phyloP scores from a whole-genome alignment of 2,888 invertebrate species.

The Drosophila longiperda region DNA sequence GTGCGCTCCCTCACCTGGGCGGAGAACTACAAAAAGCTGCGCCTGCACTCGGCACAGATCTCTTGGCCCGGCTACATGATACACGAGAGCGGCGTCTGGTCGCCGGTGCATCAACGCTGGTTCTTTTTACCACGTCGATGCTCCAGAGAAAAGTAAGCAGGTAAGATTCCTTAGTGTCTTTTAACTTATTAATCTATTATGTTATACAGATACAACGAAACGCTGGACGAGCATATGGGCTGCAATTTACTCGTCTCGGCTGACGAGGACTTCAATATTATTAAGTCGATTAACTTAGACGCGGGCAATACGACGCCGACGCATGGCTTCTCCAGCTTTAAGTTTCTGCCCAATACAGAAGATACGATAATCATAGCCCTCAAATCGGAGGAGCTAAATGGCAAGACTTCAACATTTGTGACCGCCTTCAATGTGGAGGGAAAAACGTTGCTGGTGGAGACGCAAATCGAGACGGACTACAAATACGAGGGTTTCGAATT shows the following conservation, averaged over 20 bases:
- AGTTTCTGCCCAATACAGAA: conserved; percentile 96
- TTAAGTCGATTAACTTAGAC: conserved; percentile 88
- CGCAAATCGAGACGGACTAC: conserved; percentile 89
- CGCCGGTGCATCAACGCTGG: conserved; percentile 93
- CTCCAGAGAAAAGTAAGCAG: conserved; percentile 88
- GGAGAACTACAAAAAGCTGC: conserved; percentile 90
- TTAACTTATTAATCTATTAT: not conserved
- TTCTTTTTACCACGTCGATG: conserved; percentile 97
- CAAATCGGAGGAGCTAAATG: conserved; percentile 96
- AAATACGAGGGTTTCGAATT: conserved; percentile 99
- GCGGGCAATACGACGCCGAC: conserved; percentile 87
- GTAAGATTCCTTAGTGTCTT: not conserved
- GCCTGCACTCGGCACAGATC: conserved; percentile 87
- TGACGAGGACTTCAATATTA: conserved; percentile 90
- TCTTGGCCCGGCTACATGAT: conserved; percentile 98
- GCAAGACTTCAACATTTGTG: conserved; percentile 94
- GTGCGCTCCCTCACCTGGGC: conserved; percentile 90
- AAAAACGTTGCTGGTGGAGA: conserved; percentile 91
- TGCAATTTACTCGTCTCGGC: conserved; percentile 94
- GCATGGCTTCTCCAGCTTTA: conserved; percentile 98
- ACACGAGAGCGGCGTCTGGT: conserved; percentile 98
- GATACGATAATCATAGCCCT: conserved; percentile 96
- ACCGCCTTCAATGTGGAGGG: conserved; percentile 93
- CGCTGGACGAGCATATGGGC: conserved; percentile 94
- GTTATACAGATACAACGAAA: conserved; percentile 91